Percentiles rank a stretch among this genome's conserved stretches.
These are phyloP conservation scores for Dorcus hopei DNA, from an alignment of 2,888 invertebrate species.

Conservation along the genomic window DNA sequence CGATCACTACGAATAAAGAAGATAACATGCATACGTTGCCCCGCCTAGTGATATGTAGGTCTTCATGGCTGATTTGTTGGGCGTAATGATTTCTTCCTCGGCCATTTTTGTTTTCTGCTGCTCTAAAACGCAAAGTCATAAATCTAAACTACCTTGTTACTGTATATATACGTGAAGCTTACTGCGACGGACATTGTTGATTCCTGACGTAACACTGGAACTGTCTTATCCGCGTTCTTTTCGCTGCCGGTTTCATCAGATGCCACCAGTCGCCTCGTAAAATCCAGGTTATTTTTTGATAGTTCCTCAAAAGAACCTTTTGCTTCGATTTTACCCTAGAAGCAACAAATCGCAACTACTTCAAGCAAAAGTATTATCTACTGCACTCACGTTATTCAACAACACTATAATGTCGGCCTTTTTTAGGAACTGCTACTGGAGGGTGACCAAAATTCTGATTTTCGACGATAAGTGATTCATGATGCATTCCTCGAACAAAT, in stretches of 20 bases:
- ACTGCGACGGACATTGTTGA: conserved; percentile 28
- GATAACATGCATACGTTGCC: conserved; percentile 19
- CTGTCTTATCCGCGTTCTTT: conserved; percentile 39
- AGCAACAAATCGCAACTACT: not conserved
- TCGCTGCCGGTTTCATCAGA: conserved; percentile 27
- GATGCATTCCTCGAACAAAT: conserved; percentile 73
- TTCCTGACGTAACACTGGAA: conserved; percentile 16
- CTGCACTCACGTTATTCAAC: conserved; percentile 51
- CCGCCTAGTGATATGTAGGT: conserved; percentile 25
- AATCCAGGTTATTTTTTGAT: conserved; percentile 57
- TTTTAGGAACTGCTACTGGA: conserved; percentile 65
- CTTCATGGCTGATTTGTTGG: conserved; percentile 14
- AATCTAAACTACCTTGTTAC: not conserved
- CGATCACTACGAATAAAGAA: conserved; percentile 10
- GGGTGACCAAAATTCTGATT: conserved; percentile 66
- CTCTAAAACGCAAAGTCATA: conserved; percentile 18
- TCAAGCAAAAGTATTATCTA: too few species aligned
- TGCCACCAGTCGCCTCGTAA: conserved; percentile 50
- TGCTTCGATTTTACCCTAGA: conserved; percentile 56
- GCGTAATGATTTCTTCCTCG: conserved; percentile 23
- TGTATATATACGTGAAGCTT: conserved; percentile 10
- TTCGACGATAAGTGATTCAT: conserved; percentile 54
- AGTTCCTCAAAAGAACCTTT: conserved; percentile 61
- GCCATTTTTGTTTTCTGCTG: conserved; percentile 25
- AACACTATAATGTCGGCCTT: conserved; percentile 55